Conservation (phyloP, 2,888 invertebrate species). For the Tuta absoluta region DNA sequence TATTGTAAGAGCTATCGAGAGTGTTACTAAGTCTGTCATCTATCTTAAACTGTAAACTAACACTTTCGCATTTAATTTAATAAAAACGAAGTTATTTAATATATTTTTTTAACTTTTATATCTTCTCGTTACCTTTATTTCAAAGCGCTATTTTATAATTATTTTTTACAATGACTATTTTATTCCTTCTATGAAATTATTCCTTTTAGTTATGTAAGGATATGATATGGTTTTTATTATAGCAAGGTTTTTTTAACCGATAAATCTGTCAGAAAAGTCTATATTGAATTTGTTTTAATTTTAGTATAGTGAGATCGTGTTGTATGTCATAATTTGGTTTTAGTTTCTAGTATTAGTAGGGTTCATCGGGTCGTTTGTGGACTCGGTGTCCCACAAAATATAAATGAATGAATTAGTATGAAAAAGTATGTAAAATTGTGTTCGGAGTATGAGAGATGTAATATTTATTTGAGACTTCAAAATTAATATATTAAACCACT, state of each 20-base stretch:
- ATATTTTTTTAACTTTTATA: constrained; percentile 39
- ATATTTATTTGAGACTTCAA: constrained; percentile 65
- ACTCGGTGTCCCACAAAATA: no score
- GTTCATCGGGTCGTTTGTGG: constrained; percentile 13
- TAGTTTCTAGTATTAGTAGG: constrained; percentile 54
- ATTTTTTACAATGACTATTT: constrained; percentile 46
- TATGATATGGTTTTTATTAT: constrained; percentile 16
- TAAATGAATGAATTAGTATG: constrained; percentile 44
- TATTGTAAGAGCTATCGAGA: no score
- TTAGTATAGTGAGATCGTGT: constrained; percentile 59
- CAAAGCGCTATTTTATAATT: constrained; percentile 53
- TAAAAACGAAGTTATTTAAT: background rate
- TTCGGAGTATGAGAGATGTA: constrained; percentile 40
- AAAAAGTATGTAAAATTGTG: constrained; percentile 42
- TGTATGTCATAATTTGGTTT: constrained; percentile 55
- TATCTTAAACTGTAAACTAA: constrained; percentile 6
- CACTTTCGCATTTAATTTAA: constrained; percentile 2
- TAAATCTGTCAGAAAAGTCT: constrained; percentile 12
- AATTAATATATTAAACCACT: constrained; percentile 63
- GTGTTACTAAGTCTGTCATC: constrained; percentile 14
- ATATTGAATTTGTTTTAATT: constrained; percentile 12
- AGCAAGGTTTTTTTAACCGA: constrained; percentile 19
- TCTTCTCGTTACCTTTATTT: constrained; percentile 46
- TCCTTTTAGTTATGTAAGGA: constrained; percentile 47
- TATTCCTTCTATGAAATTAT: constrained; percentile 58